A percentile compares a stretch with the other conserved stretches of the same genome.
These are phyloP conservation scores for Morpho achilles DNA, from an alignment of 2,888 invertebrate species.

Conservation along the genomic window DNA sequence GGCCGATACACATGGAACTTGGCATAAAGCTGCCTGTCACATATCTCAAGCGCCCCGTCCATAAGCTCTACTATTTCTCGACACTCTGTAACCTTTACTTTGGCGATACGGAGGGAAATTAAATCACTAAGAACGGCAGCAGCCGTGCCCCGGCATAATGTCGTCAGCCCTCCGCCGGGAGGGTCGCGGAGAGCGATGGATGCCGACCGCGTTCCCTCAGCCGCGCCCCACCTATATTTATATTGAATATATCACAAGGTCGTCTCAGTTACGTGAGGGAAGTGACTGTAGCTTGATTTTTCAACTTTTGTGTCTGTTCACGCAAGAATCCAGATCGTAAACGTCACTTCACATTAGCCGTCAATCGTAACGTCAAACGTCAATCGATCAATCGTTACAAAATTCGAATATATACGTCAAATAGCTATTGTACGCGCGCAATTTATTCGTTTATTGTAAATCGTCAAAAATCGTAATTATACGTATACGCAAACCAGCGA, in stretches of 20 bases:
- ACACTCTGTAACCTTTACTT: background rate
- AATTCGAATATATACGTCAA: no score
- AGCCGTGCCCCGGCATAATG: constrained; percentile 35
- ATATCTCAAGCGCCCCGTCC: constrained; percentile 23
- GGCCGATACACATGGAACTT: constrained; percentile 28
- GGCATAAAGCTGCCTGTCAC: constrained; percentile 31
- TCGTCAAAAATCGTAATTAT: no score
- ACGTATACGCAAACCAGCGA: no score
- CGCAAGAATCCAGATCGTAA: no score
- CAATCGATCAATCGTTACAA: no score
- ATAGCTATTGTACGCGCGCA: no score
- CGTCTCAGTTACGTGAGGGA: background rate
- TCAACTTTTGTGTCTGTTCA: background rate
- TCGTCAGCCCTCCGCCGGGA: constrained; percentile 22
- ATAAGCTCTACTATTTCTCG: constrained; percentile 8
- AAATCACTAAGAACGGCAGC: constrained; percentile 36
- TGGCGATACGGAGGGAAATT: constrained; percentile 32
- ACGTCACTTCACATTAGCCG: no score
- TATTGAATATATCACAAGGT: background rate
- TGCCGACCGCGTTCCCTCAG: constrained; percentile 25
- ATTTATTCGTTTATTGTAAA: no score
- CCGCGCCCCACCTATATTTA: constrained; percentile 14
- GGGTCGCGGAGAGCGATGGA: constrained; percentile 27
- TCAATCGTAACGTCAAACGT: no score
- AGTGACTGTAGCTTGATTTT: background rate